Conservation (phyloP, 1,140 invertebrate species). For the Musca domestica region DNA sequence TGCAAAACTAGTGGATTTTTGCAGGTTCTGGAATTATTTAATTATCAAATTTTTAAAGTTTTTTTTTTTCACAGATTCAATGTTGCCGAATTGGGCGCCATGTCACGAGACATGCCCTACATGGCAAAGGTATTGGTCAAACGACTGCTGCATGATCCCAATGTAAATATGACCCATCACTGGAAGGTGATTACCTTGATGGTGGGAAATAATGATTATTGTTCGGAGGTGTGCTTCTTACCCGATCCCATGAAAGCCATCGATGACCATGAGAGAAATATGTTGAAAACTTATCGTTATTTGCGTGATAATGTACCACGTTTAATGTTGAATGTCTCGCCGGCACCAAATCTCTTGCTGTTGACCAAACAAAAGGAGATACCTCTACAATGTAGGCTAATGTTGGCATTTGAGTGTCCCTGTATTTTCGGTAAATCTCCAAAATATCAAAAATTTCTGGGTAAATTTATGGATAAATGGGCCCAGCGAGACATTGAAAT, state of each 20-base stretch:
- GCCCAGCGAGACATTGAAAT: too few relatives aligned
- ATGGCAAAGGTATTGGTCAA: slow-evolving; percentile 64
- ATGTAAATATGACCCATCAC: slow-evolving; percentile 60
- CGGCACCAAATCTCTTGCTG: slow-evolving; percentile 43
- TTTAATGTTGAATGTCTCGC: slow-evolving; percentile 44
- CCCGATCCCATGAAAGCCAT: slow-evolving; percentile 37
- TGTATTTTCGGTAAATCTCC: slow-evolving; percentile 57
- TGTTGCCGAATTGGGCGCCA: slow-evolving; percentile 61
- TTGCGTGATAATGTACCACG: slow-evolving; percentile 46
- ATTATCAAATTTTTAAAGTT: neutral
- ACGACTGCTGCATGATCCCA: slow-evolving; percentile 60
- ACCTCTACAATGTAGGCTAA: slow-evolving; percentile 49
- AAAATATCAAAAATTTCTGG: too few relatives aligned
- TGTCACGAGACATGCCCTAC: slow-evolving; percentile 61
- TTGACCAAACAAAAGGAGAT: slow-evolving; percentile 32
- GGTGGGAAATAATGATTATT: slow-evolving; percentile 73
- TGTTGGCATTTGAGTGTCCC: slow-evolving; percentile 56
- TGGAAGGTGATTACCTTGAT: slow-evolving; percentile 74
- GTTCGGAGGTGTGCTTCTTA: slow-evolving; percentile 60
- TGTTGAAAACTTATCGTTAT: slow-evolving; percentile 46
- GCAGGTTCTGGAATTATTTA: neutral
- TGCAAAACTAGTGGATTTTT: too few relatives aligned
- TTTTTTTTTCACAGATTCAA: slow-evolving; percentile 57
- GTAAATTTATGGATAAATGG: too few relatives aligned
- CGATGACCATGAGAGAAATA: slow-evolving; percentile 39